phyloP scores from a whole-genome alignment of 2,888 invertebrate species.

The Chloroclystis v-ata region DNA sequence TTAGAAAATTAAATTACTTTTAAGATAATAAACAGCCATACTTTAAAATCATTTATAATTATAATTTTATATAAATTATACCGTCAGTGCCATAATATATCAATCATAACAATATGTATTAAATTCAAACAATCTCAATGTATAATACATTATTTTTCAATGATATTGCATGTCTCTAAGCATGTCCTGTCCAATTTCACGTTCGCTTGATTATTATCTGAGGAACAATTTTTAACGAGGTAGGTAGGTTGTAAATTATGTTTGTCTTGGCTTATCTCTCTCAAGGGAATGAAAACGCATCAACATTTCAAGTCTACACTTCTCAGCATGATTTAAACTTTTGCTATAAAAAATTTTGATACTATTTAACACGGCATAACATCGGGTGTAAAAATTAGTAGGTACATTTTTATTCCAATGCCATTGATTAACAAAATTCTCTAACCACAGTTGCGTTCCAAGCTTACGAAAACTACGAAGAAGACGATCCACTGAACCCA shows the following conservation, averaged over 20 bases:
- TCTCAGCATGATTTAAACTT: conserved; percentile 9
- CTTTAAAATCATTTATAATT: no score
- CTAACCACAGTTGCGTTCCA: conserved; percentile 53
- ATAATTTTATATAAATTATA: no score
- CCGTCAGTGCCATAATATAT: no score
- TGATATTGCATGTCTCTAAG: background rate
- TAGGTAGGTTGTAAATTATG: background rate
- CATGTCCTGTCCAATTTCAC: background rate
- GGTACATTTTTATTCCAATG: background rate
- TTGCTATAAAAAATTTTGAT: background rate
- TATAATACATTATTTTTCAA: background rate
- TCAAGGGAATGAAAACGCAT: conserved; percentile 1
- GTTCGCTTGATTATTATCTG: background rate
- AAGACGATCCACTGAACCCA: conserved; percentile 57
- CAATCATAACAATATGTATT: no score
- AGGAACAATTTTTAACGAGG: background rate
- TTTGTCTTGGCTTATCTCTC: background rate
- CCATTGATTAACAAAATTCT: conserved; percentile 13
- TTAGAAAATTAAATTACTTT: background rate
- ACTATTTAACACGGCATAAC: background rate
- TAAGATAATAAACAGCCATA: no score
- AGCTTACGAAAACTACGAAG: conserved; percentile 73
- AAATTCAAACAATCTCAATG: background rate
- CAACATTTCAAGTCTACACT: background rate
- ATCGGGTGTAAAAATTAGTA: background rate